These are phyloP conservation scores for Aphodius granarius DNA, from an alignment of 2,888 invertebrate genomes.

Conservation along the genomic window DNA sequence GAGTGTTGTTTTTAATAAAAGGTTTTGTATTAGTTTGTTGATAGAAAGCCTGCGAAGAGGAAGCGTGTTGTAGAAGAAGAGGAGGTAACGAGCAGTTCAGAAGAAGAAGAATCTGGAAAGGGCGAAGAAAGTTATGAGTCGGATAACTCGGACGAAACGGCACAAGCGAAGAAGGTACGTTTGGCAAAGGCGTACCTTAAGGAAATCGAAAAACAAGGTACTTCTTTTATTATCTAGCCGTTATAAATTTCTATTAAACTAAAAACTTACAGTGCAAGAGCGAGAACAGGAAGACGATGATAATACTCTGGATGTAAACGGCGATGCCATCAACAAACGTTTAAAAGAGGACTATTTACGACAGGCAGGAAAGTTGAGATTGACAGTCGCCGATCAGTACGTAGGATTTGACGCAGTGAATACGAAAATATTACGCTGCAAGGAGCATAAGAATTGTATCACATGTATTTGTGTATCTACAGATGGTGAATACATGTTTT, in stretches of 20 bases:
- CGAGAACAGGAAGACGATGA: background rate
- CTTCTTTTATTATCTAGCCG: conserved; percentile 18
- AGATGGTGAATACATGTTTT: conserved; percentile 73
- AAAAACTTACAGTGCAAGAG: conserved; percentile 9
- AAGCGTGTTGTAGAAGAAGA: conserved; percentile 49
- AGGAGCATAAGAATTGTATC: conserved; percentile 76
- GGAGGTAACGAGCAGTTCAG: conserved; percentile 68
- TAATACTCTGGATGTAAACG: background rate
- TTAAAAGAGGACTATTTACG: conserved; percentile 85
- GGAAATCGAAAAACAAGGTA: conserved; percentile 80
- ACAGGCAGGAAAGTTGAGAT: conserved; percentile 78
- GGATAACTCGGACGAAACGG: conserved; percentile 74
- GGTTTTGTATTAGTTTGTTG: background rate
- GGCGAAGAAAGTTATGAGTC: conserved; percentile 48
- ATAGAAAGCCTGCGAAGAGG: background rate
- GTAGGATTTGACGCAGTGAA: conserved; percentile 50
- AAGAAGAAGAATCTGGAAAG: conserved; percentile 59
- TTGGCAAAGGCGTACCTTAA: conserved; percentile 88
- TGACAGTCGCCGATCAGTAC: conserved; percentile 70
- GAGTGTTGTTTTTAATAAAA: conserved; percentile 16
- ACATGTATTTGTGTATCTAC: conserved; percentile 80
- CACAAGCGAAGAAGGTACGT: conserved; percentile 87
- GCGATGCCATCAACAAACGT: conserved; percentile 13
- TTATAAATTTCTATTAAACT: conserved; percentile 1
- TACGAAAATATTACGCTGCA: conserved; percentile 65